Percentiles rank a stretch among this genome's conserved stretches.
Conservation (phyloP, 2,888 invertebrate genomes). For the Caenorhabditis plicata region DNA sequence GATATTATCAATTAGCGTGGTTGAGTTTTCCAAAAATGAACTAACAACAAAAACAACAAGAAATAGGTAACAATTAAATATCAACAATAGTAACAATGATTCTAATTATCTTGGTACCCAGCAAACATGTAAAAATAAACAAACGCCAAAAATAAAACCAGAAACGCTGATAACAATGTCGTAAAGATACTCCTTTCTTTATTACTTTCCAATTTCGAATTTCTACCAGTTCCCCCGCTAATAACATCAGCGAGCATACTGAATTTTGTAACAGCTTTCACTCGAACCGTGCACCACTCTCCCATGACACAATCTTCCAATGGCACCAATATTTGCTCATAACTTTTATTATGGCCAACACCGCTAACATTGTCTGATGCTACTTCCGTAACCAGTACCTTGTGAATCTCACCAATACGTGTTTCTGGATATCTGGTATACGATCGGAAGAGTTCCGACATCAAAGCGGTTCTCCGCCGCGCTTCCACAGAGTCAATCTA, state of each 20-base stretch:
- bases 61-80: no score
- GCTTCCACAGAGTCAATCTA: conserved; percentile 70
- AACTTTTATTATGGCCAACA: conserved; percentile 91
- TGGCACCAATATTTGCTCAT: conserved; percentile 77
- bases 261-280: conserved; percentile 58
- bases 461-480: conserved; percentile 82
- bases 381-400: conserved; percentile 86
- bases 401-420: conserved; percentile 67
- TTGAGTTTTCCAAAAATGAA: no score
- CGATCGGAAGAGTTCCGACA: conserved; percentile 79
- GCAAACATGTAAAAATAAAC: no score
- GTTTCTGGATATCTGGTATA: conserved; percentile 75
- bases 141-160: no score
- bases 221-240: no score
- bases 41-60: no score
- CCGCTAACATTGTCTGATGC: conserved; percentile 83
- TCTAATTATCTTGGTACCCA: no score
- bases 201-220: no score
- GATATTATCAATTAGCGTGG: no score
- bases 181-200: no score
- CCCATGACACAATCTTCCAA: conserved; percentile 42
- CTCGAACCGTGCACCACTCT: conserved; percentile 46
- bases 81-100: no score
- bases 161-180: no score
- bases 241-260: conserved; percentile 57